phyloP scores from a whole-genome alignment of 2,113 vertebrate genomes.

The Vulpes lagopus region DNA sequence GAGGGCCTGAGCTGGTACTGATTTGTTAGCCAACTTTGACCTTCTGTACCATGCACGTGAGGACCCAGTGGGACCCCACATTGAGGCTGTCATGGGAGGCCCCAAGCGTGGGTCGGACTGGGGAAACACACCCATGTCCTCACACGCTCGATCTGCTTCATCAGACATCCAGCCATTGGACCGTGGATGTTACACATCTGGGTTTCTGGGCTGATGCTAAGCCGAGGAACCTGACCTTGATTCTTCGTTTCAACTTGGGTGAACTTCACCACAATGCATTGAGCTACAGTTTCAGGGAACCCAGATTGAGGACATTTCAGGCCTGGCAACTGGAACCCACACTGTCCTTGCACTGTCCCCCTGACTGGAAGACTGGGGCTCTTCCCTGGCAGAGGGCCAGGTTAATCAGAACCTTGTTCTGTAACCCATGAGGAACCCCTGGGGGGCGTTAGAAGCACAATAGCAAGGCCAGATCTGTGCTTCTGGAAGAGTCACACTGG shows the following conservation, averaged over 20 bases:
- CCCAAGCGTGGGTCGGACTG: background rate
- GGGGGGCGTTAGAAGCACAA: background rate
- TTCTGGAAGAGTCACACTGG: background rate
- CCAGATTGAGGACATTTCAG: background rate
- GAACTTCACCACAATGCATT: background rate
- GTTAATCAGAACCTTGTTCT: background rate
- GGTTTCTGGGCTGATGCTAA: background rate
- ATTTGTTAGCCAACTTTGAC: background rate
- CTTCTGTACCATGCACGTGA: fast-evolving
- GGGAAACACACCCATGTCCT: background rate
- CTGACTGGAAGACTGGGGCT: background rate
- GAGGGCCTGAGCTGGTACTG: background rate
- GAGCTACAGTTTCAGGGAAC: background rate
- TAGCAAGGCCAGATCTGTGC: background rate
- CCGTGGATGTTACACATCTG: too few relatives aligned
- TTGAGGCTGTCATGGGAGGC: background rate
- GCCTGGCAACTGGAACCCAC: background rate
- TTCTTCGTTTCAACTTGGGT: background rate
- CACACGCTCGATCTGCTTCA: fast-evolving
- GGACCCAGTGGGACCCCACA: background rate
- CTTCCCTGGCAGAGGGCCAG: background rate
- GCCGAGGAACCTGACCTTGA: background rate
- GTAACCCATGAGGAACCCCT: background rate
- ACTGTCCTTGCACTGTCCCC: background rate
- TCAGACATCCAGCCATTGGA: background rate